Percentiles rank a stretch among this genome's conserved stretches.
phyloP scores from a whole-genome alignment of 2,113 vertebrate genomes.

The Nansenia antarctica region DNA sequence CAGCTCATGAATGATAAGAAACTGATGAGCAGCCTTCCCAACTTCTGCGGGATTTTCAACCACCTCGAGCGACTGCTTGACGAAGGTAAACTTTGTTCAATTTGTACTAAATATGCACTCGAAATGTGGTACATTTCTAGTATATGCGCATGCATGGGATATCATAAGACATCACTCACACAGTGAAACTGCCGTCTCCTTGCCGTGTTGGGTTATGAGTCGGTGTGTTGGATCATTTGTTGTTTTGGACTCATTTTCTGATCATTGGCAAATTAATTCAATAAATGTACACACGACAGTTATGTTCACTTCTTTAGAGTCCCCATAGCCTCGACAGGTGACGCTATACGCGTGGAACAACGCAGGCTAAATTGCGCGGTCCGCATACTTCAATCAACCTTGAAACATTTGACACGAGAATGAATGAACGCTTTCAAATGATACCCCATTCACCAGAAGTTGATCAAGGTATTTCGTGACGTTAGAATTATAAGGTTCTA shows the following conservation, averaged over 20 bases:
- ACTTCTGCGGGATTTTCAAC: slow-evolving; percentile 93
- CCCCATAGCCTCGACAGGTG: too few species aligned
- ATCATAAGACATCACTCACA: not conserved
- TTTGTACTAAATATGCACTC: not conserved
- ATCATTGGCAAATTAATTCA: not conserved
- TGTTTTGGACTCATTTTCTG: not conserved
- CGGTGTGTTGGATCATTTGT: not conserved
- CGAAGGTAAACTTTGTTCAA: slow-evolving; percentile 74
- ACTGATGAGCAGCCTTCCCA: slow-evolving; percentile 90
- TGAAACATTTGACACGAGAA: too few species aligned
- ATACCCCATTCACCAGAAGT: too few species aligned
- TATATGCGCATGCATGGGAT: not conserved
- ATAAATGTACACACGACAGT: not conserved
- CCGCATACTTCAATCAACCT: too few species aligned
- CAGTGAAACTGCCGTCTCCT: not conserved
- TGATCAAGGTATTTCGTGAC: too few species aligned
- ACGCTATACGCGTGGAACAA: too few species aligned
- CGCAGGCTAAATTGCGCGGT: too few species aligned
- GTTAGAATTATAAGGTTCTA: too few species aligned
- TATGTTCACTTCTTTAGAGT: too few species aligned
- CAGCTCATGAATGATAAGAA: slow-evolving; percentile 94
- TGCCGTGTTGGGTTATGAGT: not conserved
- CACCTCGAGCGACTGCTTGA: slow-evolving; percentile 90
- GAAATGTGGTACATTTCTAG: not conserved
- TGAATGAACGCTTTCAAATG: too few species aligned